These are phyloP conservation scores for Glaucomys volans DNA, from an alignment of 2,113 vertebrate species.

Conservation along the genomic window DNA sequence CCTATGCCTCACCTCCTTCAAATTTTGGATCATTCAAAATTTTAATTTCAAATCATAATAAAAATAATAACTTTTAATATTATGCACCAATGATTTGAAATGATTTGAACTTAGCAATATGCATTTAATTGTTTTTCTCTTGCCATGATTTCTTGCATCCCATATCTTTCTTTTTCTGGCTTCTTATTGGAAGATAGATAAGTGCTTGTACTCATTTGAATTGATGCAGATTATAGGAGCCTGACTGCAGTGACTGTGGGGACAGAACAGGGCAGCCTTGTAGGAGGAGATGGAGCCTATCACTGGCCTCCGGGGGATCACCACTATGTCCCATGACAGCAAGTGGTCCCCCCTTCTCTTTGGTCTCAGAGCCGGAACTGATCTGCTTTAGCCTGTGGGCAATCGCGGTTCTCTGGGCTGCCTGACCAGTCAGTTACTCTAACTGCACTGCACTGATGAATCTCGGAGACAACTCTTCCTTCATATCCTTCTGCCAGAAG, in stretches of 20 bases:
- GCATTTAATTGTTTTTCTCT: neutral
- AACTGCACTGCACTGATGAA: neutral
- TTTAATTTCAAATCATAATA: slow-evolving; percentile 3
- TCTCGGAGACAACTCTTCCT: neutral
- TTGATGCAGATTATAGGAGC: neutral
- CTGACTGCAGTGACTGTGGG: neutral
- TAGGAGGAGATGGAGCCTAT: neutral
- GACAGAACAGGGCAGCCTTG: neutral
- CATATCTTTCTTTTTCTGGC: neutral
- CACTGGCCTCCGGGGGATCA: neutral
- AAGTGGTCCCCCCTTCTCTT: neutral
- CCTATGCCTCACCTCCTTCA: neutral
- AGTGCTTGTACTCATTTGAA: neutral
- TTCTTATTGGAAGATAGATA: neutral
- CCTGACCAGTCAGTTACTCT: neutral
- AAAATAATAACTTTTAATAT: slow-evolving; percentile 13
- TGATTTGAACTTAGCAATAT: neutral
- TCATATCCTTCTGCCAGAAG: neutral
- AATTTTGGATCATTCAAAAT: neutral
- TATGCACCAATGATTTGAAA: neutral
- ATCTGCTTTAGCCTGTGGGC: neutral
- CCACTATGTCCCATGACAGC: neutral
- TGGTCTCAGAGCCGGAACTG: neutral
- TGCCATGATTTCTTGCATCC: neutral
- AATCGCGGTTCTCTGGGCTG: neutral